Percentiles rank a stretch among this genome's conserved stretches.
phyloP scores from a whole-genome alignment of 2,113 vertebrate species.

The chimpanzee (Pan troglodytes) region NHGRI_mPanTro3-v2.1_pri NC_072407.2:17496001-17496500 shows the following conservation, averaged over 20 bases:
- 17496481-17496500: neutral
- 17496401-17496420: neutral
- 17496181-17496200: neutral
- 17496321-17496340: neutral
- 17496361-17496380: neutral
- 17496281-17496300: too few relatives aligned
- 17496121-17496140: neutral
- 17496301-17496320: too few relatives aligned
- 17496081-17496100: neutral
- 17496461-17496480: neutral
- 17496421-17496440: neutral
- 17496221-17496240: neutral
- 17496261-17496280: neutral
- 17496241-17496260: neutral
- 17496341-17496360: neutral
- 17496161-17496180: neutral
- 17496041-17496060: neutral
- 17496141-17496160: neutral
- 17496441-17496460: neutral
- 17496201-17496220: neutral
- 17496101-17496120: neutral
- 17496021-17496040: neutral
- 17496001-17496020: neutral
- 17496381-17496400: neutral
- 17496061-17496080: neutral